Percentiles rank a stretch among this genome's conserved stretches.
These are phyloP conservation scores for Rhizomys pruinosus DNA, from an alignment of 2,113 vertebrate genomes.

Conservation along the genomic window DNA sequence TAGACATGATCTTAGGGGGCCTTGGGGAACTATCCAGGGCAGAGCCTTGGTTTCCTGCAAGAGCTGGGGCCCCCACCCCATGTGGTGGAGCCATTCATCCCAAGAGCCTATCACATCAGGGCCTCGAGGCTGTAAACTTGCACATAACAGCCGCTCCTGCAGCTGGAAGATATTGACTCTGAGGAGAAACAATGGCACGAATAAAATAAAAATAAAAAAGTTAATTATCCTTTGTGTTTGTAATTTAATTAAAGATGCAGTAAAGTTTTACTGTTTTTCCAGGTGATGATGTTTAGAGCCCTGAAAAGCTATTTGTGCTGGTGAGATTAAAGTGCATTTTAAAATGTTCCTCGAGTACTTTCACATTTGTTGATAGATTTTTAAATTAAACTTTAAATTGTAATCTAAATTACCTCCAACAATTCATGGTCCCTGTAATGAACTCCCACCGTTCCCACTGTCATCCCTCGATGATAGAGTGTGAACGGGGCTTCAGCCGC, in stretches of 20 bases:
- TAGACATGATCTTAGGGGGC: background rate
- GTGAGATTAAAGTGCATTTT: slow-evolving; percentile 92
- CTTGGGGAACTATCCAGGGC: background rate
- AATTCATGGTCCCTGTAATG: slow-evolving; percentile 93
- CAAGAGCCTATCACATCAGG: slow-evolving; percentile 44
- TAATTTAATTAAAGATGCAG: slow-evolving; percentile 94
- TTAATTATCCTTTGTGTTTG: slow-evolving; percentile 95
- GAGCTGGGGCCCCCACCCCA: background rate
- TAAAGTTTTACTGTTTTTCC: slow-evolving; percentile 92
- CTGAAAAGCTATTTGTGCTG: slow-evolving; percentile 91
- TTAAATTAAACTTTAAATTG: slow-evolving; percentile 95
- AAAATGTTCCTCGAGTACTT: slow-evolving; percentile 92
- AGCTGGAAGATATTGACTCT: slow-evolving; percentile 88
- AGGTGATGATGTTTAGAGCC: slow-evolving; percentile 91
- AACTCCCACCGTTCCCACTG: slow-evolving; percentile 90
- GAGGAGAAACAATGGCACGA: slow-evolving; percentile 89
- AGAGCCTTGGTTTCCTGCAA: background rate
- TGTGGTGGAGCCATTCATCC: slow-evolving; percentile 41
- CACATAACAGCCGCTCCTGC: slow-evolving; percentile 85
- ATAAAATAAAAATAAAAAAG: slow-evolving; percentile 92
- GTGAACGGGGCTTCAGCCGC: slow-evolving; percentile 80
- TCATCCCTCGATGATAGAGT: slow-evolving; percentile 90
- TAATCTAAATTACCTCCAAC: slow-evolving; percentile 94
- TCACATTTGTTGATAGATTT: slow-evolving; percentile 95
- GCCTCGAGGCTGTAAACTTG: slow-evolving; percentile 84